Evolutionary conservation across 2,113 vertebrate genomes (phyloP), one percentile per base, ranked within the genome.

Genomic region (Okapia johnstoni): DNA sequence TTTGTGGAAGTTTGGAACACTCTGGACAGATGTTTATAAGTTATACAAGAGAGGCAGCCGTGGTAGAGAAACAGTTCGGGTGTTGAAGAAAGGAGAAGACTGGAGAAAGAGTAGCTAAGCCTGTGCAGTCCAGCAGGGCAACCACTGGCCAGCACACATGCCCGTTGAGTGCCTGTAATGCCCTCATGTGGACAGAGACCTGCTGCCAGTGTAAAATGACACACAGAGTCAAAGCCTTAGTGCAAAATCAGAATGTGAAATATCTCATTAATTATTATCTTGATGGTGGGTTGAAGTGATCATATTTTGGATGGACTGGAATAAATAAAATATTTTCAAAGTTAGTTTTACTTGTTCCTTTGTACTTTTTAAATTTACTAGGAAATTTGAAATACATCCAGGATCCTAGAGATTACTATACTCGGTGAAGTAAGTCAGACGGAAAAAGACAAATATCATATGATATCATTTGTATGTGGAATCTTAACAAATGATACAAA

Each of bases 261-360:
- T 61, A 52, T 12, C 7, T 94, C 40, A 25, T 52, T 54, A n/a
- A 79, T 85, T 66, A 77, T 28, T 73, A 50, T 86, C 43, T 26
- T 60, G 43, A 28, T 52, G 48, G 52, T 58, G 46, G 61, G 25
- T 70, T 90, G 66, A 88, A 21, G 30, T 70, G n/a, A 43, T 40
- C 58, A 26, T 57, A 94, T 54, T 85, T 93, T 81, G 36, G 36
- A 73, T 83, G 21, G 80, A 8, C 40, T 84, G 40, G 28, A 13
- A 7, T 73, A 61, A 88, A 66, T 70, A 57, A 84, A 92, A 43
- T 66, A 54, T 81, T 50, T 36, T 91, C 52, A 61, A 88, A 76
- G 55, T 84, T 85, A 36, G 21, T 61, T 52, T 54, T 93, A 81
- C 0, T 1, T n/a, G 7, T 52, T 73, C 48, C 40, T 85, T 80